Evolutionary conservation across 1,140 invertebrate genomes (phyloP).

Genomic region (Drosophila bipectinata): DNA sequence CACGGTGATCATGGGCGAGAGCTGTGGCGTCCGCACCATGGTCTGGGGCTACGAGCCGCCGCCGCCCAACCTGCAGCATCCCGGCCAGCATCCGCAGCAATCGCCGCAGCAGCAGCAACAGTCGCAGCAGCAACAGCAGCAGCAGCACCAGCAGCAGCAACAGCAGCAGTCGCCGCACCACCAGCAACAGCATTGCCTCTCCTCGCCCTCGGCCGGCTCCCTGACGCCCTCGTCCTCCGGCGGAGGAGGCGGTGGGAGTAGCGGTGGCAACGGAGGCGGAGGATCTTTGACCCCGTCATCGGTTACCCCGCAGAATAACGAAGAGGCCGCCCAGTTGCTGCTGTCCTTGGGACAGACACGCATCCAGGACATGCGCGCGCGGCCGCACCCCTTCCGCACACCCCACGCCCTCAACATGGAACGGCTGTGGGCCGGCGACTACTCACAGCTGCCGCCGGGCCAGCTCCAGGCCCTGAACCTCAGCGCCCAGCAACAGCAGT

Average conservation of each 20-base stretch:
- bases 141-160: slow-evolving; percentile 82
- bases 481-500: slow-evolving; percentile 86
- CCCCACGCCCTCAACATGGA: slow-evolving; percentile 92
- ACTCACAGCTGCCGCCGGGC: slow-evolving; percentile 91
- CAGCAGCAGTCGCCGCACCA: slow-evolving; percentile 73
- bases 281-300: slow-evolving; percentile 23
- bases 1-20: slow-evolving; percentile 95
- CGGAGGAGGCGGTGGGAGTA: slow-evolving; percentile 44
- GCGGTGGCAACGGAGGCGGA: slow-evolving; percentile 5
- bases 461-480: slow-evolving; percentile 92
- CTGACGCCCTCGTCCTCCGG: slow-evolving; percentile 81
- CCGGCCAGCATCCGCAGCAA: slow-evolving; percentile 44
- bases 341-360: slow-evolving; percentile 90
- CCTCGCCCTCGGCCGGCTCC: slow-evolving; percentile 73
- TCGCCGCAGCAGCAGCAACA: slow-evolving; percentile 58
- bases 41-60: slow-evolving; percentile 88
- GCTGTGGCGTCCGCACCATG: slow-evolving; percentile 95
- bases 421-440: slow-evolving; percentile 93
- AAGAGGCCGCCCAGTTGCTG: slow-evolving; percentile 92
- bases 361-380: slow-evolving; percentile 82
- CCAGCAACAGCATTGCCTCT: slow-evolving; percentile 70
- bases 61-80: slow-evolving; percentile 55
- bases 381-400: slow-evolving; percentile 79
- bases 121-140: slow-evolving; percentile 64
- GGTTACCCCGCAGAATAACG: slow-evolving; percentile 86